Percentiles rank a stretch among this genome's conserved stretches.
These are phyloP conservation scores for Drosophila testacea DNA, from an alignment of 2,888 invertebrate genomes.

Conservation along the genomic window DNA sequence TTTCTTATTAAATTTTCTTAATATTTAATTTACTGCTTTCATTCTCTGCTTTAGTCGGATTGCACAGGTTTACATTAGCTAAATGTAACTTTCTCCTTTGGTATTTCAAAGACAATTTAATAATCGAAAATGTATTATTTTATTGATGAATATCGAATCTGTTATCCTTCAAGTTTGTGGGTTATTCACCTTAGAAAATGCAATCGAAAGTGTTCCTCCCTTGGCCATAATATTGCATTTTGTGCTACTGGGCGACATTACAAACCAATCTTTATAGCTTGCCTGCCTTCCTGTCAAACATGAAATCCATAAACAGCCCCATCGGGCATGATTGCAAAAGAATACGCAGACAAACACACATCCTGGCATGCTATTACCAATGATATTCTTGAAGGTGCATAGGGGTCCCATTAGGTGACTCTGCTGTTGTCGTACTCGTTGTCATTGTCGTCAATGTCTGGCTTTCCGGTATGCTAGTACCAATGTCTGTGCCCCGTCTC, in stretches of 20 bases:
- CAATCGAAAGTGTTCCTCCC: conserved; percentile 7
- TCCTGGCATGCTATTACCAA: conserved; percentile 39
- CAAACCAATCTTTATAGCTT: conserved; percentile 74
- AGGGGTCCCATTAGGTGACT: conserved; percentile 40
- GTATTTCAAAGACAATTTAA: conserved; percentile 16
- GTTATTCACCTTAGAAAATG: conserved; percentile 19
- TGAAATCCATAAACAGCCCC: conserved; percentile 71
- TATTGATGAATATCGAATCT: conserved; percentile 29
- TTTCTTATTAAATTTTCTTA: no score
- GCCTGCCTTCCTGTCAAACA: conserved; percentile 73
- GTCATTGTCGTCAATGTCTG: conserved; percentile 46
- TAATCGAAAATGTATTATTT: not conserved
- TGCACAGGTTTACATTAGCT: not conserved
- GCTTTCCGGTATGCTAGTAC: conserved; percentile 67
- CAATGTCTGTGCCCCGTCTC: conserved; percentile 61
- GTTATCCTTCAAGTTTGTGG: conserved; percentile 18
- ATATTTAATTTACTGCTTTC: not conserved
- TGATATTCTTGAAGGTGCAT: conserved; percentile 23
- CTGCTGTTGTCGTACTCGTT: conserved; percentile 9
- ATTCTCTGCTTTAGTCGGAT: not conserved
- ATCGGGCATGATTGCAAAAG: conserved; percentile 59
- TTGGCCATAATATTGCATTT: conserved; percentile 56
- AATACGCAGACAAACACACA: conserved; percentile 41
- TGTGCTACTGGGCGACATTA: conserved; percentile 58
- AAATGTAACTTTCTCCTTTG: not conserved